phyloP scores from a whole-genome alignment of 1,140 invertebrate genomes.

The Aphaenogaster ashmeadi region DNA sequence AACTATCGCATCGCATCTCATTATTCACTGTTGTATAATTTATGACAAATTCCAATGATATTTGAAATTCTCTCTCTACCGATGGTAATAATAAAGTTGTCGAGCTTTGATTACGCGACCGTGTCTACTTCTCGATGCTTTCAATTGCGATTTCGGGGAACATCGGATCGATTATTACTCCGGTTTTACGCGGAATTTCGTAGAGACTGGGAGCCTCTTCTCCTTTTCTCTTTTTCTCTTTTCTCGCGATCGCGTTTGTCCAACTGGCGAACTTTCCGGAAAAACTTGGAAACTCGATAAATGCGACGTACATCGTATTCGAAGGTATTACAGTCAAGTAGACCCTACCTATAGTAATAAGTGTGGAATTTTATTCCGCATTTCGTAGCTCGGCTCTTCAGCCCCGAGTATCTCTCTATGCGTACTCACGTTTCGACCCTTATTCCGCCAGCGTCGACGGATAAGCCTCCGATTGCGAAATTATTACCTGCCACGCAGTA shows the following conservation, averaged over 20 bases:
- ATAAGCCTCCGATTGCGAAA: constrained; percentile 24
- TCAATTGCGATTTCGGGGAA: constrained; percentile 27
- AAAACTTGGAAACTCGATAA: constrained; percentile 54
- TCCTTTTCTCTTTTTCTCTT: background rate
- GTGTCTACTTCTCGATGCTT: constrained; percentile 17
- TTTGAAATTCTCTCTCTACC: background rate
- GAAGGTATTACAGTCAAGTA: constrained; percentile 33
- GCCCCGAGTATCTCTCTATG: background rate
- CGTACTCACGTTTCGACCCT: background rate
- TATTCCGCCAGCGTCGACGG: background rate
- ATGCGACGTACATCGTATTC: constrained; percentile 54
- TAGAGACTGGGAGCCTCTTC: background rate
- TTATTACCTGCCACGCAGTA: constrained; percentile 22
- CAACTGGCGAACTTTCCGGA: background rate
- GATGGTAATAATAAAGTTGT: constrained; percentile 31
- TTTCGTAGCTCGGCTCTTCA: background rate
- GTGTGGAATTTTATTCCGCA: background rate
- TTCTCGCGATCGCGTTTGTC: background rate
- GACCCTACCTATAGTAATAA: background rate
- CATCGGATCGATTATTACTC: constrained; percentile 9
- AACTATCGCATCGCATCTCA: background rate
- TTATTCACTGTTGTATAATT: background rate
- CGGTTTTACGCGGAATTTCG: constrained; percentile 11
- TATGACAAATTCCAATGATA: background rate
- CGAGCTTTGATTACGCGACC: constrained; percentile 25